These are phyloP conservation scores for Scomberomorus guttatus DNA, from an alignment of 2,797 vertebrate species.

Conservation along the genomic window DNA sequence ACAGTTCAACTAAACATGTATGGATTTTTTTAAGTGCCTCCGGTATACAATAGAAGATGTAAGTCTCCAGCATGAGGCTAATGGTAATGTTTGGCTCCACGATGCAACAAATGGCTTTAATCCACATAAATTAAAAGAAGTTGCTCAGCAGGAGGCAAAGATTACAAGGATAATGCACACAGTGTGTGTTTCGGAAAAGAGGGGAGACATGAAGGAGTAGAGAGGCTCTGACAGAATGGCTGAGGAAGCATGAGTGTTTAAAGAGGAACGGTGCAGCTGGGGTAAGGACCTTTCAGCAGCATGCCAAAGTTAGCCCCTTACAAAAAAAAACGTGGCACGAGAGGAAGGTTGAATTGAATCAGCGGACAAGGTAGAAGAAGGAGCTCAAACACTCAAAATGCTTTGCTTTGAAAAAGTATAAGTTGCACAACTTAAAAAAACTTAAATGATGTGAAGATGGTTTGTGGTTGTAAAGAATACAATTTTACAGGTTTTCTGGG, in stretches of 20 bases:
- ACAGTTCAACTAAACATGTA: constrained; percentile 48
- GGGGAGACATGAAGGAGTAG: constrained; percentile 35
- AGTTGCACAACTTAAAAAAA: not conserved
- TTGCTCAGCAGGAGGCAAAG: constrained; percentile 72
- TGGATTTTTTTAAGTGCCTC: constrained; percentile 52
- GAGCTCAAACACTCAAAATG: not conserved
- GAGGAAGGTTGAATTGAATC: constrained; percentile 28
- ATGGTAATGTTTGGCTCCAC: constrained; percentile 61
- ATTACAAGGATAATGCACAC: constrained; percentile 67
- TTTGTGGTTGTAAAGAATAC: not conserved
- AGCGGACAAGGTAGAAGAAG: not conserved
- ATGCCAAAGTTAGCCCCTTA: constrained; percentile 30
- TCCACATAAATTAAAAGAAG: constrained; percentile 72
- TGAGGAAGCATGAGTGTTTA: constrained; percentile 63
- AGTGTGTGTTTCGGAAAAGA: constrained; percentile 41
- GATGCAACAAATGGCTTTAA: constrained; percentile 72
- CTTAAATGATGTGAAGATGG: not conserved
- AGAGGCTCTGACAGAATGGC: constrained; percentile 45
- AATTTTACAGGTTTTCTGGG: constrained; percentile 2
- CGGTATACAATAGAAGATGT: constrained; percentile 13
- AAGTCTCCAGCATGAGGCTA: constrained; percentile 39
- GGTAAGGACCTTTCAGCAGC: constrained; percentile 52
- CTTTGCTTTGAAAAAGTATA: not conserved
- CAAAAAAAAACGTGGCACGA: constrained; percentile 19
- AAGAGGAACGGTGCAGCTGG: constrained; percentile 57